phyloP scores from a whole-genome alignment of 2,797 vertebrate genomes.

The Meda fulgida region DNA sequence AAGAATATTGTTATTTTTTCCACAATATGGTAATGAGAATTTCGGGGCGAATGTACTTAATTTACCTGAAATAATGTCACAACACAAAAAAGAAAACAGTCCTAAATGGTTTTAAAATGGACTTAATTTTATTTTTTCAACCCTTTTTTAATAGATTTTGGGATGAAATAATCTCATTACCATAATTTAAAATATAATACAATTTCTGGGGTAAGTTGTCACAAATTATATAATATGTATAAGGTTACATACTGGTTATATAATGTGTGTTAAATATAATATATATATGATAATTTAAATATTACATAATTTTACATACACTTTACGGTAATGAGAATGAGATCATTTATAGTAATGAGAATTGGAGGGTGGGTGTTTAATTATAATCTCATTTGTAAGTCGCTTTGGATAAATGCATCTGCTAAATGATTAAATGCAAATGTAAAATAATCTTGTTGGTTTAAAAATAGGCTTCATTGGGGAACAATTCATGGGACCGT shows the following conservation, averaged over 20 bases:
- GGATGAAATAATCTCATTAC: neutral
- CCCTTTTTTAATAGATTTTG: neutral
- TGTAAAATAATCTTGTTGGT: neutral
- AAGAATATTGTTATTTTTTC: neutral
- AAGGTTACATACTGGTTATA: too few relatives aligned
- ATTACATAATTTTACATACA: neutral
- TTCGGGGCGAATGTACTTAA: neutral
- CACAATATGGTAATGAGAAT: neutral
- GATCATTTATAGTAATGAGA: neutral
- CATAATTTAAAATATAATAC: neutral
- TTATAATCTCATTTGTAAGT: neutral
- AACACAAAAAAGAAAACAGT: neutral
- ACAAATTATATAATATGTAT: too few relatives aligned
- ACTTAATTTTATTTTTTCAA: neutral
- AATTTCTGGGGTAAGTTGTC: neutral
- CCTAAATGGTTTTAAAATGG: neutral
- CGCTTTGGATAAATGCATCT: neutral
- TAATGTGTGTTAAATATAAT: too few relatives aligned
- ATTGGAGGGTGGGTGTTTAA: neutral
- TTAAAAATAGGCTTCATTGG: neutral
- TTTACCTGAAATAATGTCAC: neutral
- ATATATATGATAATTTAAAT: neutral
- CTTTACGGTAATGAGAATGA: neutral
- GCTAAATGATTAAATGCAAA: neutral
- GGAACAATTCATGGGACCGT: too few relatives aligned